Conservation (phyloP, 1,140 invertebrate genomes). For the Drosophila persimilis region DNA sequence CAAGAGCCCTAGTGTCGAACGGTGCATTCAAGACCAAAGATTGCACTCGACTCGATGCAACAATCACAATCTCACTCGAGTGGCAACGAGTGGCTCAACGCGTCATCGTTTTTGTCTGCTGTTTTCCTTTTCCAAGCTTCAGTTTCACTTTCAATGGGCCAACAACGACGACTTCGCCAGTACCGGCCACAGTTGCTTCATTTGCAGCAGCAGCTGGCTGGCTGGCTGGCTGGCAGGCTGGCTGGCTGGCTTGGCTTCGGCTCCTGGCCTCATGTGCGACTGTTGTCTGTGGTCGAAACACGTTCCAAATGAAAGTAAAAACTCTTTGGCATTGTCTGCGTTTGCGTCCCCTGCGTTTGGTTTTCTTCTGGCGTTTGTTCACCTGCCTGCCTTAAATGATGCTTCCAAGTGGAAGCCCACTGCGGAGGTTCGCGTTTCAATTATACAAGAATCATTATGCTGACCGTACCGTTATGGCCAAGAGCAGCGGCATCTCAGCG, state of each 20-base stretch:
- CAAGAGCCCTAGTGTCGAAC: slow-evolving; percentile 38
- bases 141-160: slow-evolving; percentile 74
- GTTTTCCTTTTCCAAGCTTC: slow-evolving; percentile 45
- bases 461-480: slow-evolving; percentile 63
- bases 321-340: slow-evolving; percentile 70
- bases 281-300: slow-evolving; percentile 63
- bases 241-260: slow-evolving; percentile 7
- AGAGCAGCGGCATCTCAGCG: slow-evolving; percentile 19
- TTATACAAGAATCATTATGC: slow-evolving; percentile 69
- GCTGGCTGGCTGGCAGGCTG: neutral
- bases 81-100: slow-evolving; percentile 38
- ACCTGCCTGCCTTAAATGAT: slow-evolving; percentile 49
- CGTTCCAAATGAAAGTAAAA: slow-evolving; percentile 81
- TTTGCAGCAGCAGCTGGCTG: slow-evolving; percentile 48
- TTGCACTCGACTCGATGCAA: slow-evolving; percentile 29
- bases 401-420: neutral
- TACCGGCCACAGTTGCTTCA: slow-evolving; percentile 64
- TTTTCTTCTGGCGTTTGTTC: slow-evolving; percentile 63
- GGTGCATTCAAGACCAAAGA: slow-evolving; percentile 23
- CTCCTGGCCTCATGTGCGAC: slow-evolving; percentile 21
- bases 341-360: slow-evolving; percentile 20
- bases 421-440: slow-evolving; percentile 50
- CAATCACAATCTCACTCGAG: slow-evolving; percentile 47
- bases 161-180: slow-evolving; percentile 23
- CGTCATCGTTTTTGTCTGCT: slow-evolving; percentile 36